These are phyloP conservation scores for Steinernema carpocapsae DNA, from an alignment of 2,888 invertebrate species.

Conservation along the genomic window DNA sequence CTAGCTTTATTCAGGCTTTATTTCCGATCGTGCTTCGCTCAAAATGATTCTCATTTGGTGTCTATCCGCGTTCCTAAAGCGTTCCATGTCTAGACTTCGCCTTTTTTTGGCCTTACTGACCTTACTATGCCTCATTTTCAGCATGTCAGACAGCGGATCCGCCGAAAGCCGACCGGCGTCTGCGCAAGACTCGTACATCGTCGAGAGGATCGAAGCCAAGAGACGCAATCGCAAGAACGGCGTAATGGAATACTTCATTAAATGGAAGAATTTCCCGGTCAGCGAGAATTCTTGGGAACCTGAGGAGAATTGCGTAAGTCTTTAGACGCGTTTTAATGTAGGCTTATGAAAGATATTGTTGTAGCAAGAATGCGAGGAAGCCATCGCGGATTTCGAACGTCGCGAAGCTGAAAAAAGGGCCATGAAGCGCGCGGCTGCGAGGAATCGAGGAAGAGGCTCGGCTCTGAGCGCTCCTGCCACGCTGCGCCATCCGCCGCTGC, in stretches of 20 bases:
- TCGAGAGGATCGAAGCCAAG: neutral
- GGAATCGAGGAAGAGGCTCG: no score
- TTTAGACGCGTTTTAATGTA: no score
- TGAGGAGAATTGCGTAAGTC: conserved; percentile 23
- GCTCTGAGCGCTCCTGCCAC: no score
- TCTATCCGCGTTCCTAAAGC: no score
- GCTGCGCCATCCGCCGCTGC: no score
- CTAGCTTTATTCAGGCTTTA: no score
- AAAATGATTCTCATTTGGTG: no score
- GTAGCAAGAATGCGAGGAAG: neutral
- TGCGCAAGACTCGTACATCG: conserved; percentile 7
- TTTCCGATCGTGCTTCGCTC: no score
- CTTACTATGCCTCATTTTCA: neutral
- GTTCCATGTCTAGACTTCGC: no score
- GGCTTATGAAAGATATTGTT: neutral
- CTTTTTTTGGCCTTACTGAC: no score
- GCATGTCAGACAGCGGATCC: neutral
- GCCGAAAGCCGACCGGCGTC: no score
- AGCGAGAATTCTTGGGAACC: conserved; percentile 25
- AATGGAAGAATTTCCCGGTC: conserved; percentile 20
- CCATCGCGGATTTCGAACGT: neutral
- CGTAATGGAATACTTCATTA: neutral
- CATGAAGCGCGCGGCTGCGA: no score
- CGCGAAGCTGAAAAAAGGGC: neutral
- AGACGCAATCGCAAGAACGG: neutral